phyloP scores from a whole-genome alignment of 1,140 invertebrate species.

The Venustaconcha ellipsiformis region DNA sequence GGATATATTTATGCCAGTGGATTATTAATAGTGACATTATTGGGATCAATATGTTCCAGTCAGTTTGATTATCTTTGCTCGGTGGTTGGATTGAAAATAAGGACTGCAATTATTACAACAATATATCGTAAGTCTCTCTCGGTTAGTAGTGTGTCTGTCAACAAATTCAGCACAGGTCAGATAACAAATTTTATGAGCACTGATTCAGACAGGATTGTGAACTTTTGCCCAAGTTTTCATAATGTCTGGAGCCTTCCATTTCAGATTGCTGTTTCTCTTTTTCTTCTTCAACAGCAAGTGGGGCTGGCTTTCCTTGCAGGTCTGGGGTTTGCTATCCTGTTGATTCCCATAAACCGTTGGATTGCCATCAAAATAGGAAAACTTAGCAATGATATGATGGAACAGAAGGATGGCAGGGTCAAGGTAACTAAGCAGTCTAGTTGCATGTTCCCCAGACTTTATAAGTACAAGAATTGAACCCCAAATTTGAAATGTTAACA shows the following conservation, averaged over 20 bases:
- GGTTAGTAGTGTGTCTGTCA: constrained; percentile 51
- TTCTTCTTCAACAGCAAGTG: constrained; percentile 78
- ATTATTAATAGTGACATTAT: constrained; percentile 72
- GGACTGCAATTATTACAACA: constrained; percentile 84
- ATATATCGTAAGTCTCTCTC: constrained; percentile 85
- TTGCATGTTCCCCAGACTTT: no score
- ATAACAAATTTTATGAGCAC: constrained; percentile 98
- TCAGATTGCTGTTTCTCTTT: constrained; percentile 73
- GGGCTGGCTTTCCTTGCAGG: constrained; percentile 93
- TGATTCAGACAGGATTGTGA: constrained; percentile 94
- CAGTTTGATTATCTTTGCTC: constrained; percentile 94
- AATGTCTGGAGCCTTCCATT: constrained; percentile 96
- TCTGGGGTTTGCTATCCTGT: constrained; percentile 84
- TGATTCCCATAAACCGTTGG: constrained; percentile 95
- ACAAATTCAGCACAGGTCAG: constrained; percentile 82
- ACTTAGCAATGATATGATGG: constrained; percentile 90
- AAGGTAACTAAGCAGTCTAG: constrained; percentile 69
- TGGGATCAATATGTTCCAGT: constrained; percentile 81
- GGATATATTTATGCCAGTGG: constrained; percentile 86
- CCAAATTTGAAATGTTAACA: no score
- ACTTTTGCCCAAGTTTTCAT: constrained; percentile 96
- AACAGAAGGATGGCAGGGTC: constrained; percentile 90
- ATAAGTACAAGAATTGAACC: no score
- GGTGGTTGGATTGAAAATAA: constrained; percentile 87
- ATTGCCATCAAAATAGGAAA: constrained; percentile 89